These are phyloP conservation scores for Otocyon megalotis DNA, from an alignment of 2,113 vertebrate genomes.

Conservation along the genomic window DNA sequence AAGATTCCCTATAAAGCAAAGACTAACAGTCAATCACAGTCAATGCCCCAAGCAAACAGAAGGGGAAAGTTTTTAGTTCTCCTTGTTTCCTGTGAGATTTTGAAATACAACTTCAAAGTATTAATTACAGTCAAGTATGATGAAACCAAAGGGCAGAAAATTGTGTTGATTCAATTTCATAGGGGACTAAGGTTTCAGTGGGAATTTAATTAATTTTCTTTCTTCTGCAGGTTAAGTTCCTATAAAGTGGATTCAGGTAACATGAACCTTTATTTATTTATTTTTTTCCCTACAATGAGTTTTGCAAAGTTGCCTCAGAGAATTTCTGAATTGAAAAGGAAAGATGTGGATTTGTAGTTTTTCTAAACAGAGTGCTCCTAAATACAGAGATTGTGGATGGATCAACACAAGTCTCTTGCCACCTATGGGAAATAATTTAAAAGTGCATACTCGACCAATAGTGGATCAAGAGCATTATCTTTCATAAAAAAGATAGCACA, in stretches of 20 bases:
- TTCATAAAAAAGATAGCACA: conserved; percentile 1
- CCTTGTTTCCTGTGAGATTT: conserved; percentile 66
- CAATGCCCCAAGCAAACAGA: conserved; percentile 39
- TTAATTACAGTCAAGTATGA: conserved; percentile 76
- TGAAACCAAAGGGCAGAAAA: conserved; percentile 65
- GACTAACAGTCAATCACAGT: not conserved
- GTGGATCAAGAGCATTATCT: not conserved
- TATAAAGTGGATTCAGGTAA: conserved; percentile 51
- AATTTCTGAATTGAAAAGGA: conserved; percentile 69
- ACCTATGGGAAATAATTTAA: conserved; percentile 42
- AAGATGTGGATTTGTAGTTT: conserved; percentile 15
- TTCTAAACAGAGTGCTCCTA: conserved; percentile 4
- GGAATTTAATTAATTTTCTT: conserved; percentile 79
- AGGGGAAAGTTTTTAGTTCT: conserved; percentile 8
- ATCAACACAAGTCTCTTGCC: conserved; percentile 26
- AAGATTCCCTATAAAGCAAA: not conserved
- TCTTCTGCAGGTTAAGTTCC: conserved; percentile 52
- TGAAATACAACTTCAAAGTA: conserved; percentile 66
- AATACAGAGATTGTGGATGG: not conserved
- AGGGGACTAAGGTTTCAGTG: conserved; percentile 55
- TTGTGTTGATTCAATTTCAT: conserved; percentile 63
- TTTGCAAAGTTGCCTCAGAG: conserved; percentile 68
- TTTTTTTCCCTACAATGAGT: conserved; percentile 14
- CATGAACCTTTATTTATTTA: not conserved
- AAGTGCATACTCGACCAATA: not conserved